These are phyloP conservation scores for Sinocyclocheilus maitianheensis DNA, from an alignment of 2,113 vertebrate genomes.

Conservation along the genomic window DNA sequence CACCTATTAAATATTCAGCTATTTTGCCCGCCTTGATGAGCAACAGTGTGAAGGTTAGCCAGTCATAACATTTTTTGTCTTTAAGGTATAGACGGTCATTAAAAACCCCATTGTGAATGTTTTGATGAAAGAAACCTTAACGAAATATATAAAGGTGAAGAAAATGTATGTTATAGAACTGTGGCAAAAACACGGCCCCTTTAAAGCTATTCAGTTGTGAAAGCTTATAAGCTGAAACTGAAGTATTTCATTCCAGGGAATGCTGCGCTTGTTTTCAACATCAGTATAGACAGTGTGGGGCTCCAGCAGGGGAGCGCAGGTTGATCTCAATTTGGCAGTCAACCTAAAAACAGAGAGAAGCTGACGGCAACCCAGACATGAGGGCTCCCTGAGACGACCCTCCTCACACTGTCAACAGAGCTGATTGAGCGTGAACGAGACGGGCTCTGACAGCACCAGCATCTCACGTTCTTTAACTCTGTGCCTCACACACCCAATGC, in stretches of 20 bases:
- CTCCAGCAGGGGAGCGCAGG: neutral
- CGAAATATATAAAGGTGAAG: neutral
- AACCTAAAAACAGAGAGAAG: slow-evolving; percentile 7
- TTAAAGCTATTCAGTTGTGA: neutral
- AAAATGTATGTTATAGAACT: neutral
- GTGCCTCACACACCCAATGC: neutral
- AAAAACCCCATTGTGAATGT: neutral
- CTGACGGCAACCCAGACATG: slow-evolving; percentile 24
- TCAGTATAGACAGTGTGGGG: neutral
- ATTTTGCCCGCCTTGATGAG: neutral
- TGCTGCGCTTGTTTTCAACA: neutral
- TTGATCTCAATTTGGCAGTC: slow-evolving; percentile 29
- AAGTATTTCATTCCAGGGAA: slow-evolving; percentile 4
- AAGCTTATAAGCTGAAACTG: neutral
- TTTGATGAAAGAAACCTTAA: neutral
- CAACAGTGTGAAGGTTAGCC: no score
- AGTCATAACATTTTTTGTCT: neutral
- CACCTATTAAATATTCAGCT: neutral
- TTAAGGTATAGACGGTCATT: neutral
- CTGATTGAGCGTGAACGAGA: slow-evolving; percentile 31
- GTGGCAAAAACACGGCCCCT: neutral
- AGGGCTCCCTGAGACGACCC: slow-evolving; percentile 17
- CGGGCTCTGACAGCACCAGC: neutral
- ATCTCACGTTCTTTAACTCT: slow-evolving; percentile 21
- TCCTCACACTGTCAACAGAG: slow-evolving; percentile 26